These are phyloP conservation scores for Morone chrysops DNA, from an alignment of 2,113 vertebrate genomes.

Conservation along the genomic window DNA sequence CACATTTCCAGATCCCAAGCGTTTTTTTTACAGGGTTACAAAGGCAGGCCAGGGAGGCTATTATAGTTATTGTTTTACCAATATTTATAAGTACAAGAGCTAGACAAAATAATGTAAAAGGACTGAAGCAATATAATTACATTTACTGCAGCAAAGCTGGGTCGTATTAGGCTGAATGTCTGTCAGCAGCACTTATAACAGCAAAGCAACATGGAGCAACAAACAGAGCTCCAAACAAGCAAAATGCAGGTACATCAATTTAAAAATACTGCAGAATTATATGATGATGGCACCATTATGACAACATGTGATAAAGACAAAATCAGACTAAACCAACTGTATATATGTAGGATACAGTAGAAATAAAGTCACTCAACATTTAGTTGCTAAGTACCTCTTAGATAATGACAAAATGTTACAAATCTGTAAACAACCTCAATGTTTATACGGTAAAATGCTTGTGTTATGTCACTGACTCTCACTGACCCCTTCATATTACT, in stretches of 20 bases:
- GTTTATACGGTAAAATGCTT: neutral
- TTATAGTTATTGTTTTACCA: constrained; percentile 61
- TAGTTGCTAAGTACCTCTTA: neutral
- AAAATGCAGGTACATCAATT: neutral
- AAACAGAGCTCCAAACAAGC: neutral
- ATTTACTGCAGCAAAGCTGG: constrained; percentile 32
- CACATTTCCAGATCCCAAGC: constrained; percentile 27
- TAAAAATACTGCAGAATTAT: neutral
- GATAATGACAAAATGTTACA: neutral
- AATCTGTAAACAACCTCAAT: neutral
- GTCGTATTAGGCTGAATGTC: constrained; percentile 17
- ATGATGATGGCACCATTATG: neutral
- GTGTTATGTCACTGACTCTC: neutral
- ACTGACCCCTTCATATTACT: neutral
- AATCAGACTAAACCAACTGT: neutral
- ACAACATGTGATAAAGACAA: neutral
- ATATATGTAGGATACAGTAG: neutral
- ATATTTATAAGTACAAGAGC: constrained; percentile 57
- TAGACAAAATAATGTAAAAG: constrained; percentile 42
- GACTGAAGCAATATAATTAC: constrained; percentile 43
- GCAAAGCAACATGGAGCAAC: constrained; percentile 1
- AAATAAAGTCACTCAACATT: neutral
- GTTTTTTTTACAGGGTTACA: constrained; percentile 4
- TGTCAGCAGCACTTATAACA: neutral
- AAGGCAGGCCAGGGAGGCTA: constrained; percentile 23